Conservation (phyloP, 1,140 invertebrate genomes). For the Reticulitermes speratus region DNA sequence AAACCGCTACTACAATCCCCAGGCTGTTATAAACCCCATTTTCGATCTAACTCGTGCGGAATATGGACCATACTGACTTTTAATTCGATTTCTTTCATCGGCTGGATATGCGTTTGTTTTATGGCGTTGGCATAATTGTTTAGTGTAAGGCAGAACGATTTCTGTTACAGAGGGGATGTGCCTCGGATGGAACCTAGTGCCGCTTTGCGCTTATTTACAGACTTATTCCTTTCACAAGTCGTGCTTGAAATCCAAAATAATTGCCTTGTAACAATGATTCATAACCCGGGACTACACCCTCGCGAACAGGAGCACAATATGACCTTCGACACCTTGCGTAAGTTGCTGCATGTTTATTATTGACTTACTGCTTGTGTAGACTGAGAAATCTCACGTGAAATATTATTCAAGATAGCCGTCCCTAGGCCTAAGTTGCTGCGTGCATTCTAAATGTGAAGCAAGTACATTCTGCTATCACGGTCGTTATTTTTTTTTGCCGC, state of each 20-base stretch:
- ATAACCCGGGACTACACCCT: too few species aligned
- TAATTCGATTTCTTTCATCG: constrained; percentile 1
- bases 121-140: background rate
- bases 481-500: too few species aligned
- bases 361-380: too few species aligned
- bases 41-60: constrained; percentile 13
- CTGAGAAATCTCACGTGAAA: too few species aligned
- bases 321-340: too few species aligned
- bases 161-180: background rate
- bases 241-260: background rate
- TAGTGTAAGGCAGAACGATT: background rate
- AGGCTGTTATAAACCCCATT: background rate
- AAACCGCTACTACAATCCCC: background rate
- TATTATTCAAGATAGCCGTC: too few species aligned
- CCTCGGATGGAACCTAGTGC: background rate
- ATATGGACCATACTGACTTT: background rate
- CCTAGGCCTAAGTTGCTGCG: too few species aligned
- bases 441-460: too few species aligned
- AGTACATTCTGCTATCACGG: too few species aligned
- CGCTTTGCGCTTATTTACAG: background rate
- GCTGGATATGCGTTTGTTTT: background rate
- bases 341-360: too few species aligned
- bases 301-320: too few species aligned
- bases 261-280: too few species aligned
- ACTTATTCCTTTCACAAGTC: background rate